These are phyloP conservation scores for Pyrocoelia pectoralis DNA, from an alignment of 2,888 invertebrate species.

Conservation along the genomic window DNA sequence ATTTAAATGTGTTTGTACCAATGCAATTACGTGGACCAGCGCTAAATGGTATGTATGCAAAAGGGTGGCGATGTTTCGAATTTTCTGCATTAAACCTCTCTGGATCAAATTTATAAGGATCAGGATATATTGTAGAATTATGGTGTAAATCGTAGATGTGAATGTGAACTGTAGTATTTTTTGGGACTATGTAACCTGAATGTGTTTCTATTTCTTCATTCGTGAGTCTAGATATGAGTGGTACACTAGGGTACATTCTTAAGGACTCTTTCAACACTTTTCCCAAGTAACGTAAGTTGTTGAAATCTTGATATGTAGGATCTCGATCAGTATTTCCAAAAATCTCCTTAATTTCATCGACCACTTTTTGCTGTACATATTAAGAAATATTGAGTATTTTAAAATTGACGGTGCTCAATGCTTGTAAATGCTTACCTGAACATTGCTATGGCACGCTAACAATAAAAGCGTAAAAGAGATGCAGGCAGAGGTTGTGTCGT, in stretches of 20 bases:
- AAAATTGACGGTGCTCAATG: too few relatives aligned
- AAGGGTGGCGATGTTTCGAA: background rate
- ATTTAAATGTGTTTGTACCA: background rate
- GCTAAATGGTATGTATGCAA: constrained; percentile 1
- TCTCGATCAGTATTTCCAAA: constrained; percentile 60
- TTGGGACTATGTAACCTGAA: constrained; percentile 51
- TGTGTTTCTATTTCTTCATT: constrained; percentile 45
- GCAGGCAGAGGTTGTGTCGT: background rate
- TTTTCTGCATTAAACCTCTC: constrained; percentile 1
- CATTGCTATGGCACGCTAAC: background rate
- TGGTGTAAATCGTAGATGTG: constrained; percentile 6
- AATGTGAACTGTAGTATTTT: background rate
- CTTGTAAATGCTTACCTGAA: too few relatives aligned
- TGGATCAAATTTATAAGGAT: constrained; percentile 3
- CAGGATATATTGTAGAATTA: background rate
- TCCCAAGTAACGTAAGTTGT: constrained; percentile 70
- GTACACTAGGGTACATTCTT: constrained; percentile 71
- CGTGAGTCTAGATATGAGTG: constrained; percentile 65
- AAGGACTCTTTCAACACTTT: constrained; percentile 72
- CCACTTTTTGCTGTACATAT: constrained; percentile 52
- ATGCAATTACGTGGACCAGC: constrained; percentile 4
- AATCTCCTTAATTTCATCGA: constrained; percentile 60
- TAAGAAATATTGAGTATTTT: background rate
- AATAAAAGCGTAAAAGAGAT: background rate
- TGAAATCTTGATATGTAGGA: constrained; percentile 64